phyloP scores from a whole-genome alignment of 2,888 invertebrate species.

The Phaedon cochleariae region DNA sequence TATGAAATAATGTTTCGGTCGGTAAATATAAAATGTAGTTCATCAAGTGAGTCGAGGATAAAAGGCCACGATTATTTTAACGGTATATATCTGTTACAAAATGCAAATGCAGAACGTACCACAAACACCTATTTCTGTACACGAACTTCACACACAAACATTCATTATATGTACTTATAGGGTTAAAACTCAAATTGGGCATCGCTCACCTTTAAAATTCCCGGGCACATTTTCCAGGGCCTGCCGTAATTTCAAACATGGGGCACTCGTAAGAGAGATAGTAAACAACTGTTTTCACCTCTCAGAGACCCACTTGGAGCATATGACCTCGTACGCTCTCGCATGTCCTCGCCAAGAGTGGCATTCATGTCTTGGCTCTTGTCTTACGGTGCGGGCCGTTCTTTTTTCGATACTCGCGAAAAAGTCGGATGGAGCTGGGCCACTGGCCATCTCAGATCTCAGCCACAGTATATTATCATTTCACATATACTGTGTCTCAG shows the following conservation, averaged over 20 bases:
- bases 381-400: conserved; percentile 32
- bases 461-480: neutral
- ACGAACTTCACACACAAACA: neutral
- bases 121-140: neutral
- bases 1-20: conserved; percentile 9
- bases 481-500: no score
- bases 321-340: conserved; percentile 59
- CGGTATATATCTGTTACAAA: conserved; percentile 43
- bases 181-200: neutral
- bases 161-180: conserved; percentile 3
- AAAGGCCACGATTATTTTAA: conserved; percentile 46
- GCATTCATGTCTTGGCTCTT: conserved; percentile 50
- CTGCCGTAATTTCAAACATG: conserved; percentile 44
- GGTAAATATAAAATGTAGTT: conserved; percentile 44
- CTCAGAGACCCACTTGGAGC: conserved; percentile 58
- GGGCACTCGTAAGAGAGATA: conserved; percentile 54
- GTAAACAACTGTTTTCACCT: conserved; percentile 60
- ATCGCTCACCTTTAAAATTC: conserved; percentile 51
- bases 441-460: no score
- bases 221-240: conserved; percentile 52
- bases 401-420: conserved; percentile 25
- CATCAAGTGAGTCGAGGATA: conserved; percentile 38
- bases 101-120: conserved; percentile 17
- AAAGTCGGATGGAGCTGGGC: conserved; percentile 13
- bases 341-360: conserved; percentile 55